phyloP scores from a whole-genome alignment of 2,113 vertebrate species.

The Hyla sarda region DNA sequence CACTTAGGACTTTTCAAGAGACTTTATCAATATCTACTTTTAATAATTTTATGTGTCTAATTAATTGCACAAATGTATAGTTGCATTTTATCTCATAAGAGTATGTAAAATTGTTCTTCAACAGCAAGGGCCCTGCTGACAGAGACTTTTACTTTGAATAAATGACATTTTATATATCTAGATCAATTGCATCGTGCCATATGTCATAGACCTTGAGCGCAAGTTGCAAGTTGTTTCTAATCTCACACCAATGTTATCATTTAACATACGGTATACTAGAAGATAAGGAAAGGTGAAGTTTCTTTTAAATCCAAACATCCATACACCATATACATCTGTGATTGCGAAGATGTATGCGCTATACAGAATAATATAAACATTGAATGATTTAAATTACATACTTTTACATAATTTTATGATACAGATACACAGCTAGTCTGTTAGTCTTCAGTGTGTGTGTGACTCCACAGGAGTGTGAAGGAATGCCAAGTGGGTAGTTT shows the following conservation, averaged over 20 bases:
- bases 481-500: background rate
- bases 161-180: no score
- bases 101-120: no score
- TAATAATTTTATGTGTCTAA: no score
- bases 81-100: no score
- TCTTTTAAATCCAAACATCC: background rate
- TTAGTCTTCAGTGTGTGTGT: background rate
- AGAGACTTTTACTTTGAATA: no score
- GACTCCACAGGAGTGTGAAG: conserved; percentile 9
- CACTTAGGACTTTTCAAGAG: no score
- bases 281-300: background rate
- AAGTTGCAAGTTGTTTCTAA: no score
- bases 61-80: no score
- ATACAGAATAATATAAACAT: background rate
- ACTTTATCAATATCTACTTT: no score
- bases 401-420: background rate
- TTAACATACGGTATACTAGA: background rate
- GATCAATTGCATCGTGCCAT: no score
- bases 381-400: background rate
- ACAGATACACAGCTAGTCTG: background rate
- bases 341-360: background rate
- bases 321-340: background rate
- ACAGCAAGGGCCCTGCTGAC: no score
- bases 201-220: background rate
- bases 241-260: background rate